A percentile compares a stretch with the other conserved stretches of the same genome.
Evolutionary conservation across 2,113 vertebrate genomes (phyloP).

Genomic region (Cyprinus carpio): DNA sequence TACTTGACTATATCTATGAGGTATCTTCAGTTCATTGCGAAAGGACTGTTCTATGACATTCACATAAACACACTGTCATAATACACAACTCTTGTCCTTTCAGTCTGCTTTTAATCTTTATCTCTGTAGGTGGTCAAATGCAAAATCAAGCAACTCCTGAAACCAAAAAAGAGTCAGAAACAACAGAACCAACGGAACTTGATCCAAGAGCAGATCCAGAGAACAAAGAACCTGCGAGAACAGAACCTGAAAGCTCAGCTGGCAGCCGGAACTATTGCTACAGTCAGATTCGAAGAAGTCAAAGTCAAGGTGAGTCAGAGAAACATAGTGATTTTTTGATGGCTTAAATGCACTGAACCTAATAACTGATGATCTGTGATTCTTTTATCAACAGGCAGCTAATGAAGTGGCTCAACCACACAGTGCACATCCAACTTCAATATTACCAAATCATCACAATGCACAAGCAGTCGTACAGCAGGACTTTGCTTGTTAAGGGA

Average conservation of each 20-base stretch:
- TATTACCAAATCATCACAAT: constrained; percentile 87
- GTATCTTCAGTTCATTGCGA: constrained; percentile 56
- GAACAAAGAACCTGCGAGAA: constrained; percentile 50
- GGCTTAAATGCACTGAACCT: background rate
- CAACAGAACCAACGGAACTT: constrained; percentile 64
- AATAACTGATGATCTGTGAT: background rate
- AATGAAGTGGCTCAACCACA: constrained; percentile 82
- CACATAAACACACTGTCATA: background rate
- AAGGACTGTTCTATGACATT: background rate
- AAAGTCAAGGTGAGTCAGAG: constrained; percentile 84
- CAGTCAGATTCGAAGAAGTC: constrained; percentile 87
- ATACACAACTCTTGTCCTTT: background rate
- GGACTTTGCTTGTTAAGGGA: constrained; percentile 91
- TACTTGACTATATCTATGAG: constrained; percentile 78
- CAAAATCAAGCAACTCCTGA: constrained; percentile 80
- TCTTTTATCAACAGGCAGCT: constrained; percentile 78
- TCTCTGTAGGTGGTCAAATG: constrained; percentile 82
- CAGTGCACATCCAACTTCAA: constrained; percentile 81
- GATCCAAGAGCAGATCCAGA: constrained; percentile 69
- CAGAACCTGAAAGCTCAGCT: constrained; percentile 49
- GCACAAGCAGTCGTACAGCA: constrained; percentile 80
- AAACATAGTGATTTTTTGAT: background rate
- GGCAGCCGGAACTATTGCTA: constrained; percentile 81
- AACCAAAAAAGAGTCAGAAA: constrained; percentile 78
- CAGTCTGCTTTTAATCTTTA: background rate